Base-by-base conservation (phyloP, 2,888 invertebrate genomes). In the Lasiommata megera region DNA sequence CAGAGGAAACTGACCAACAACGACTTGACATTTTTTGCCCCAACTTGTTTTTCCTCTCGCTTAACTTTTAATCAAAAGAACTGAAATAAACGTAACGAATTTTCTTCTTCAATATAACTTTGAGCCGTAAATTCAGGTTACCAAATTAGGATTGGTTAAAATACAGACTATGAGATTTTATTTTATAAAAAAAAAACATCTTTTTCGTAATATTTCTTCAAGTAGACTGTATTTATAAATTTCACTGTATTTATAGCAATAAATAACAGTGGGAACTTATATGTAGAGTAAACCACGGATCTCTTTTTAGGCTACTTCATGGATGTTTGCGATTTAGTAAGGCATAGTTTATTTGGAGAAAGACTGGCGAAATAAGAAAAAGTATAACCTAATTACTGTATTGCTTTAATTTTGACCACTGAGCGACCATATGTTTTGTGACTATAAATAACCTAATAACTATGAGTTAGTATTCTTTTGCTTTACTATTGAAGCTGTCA, bases 1-100 rank as follows among this genome's bases (percentile, higher is more conserved):
- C 63, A 66, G 68, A 68, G 72, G 67, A 77, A 76, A 77, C 79
- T 82, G 81, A 81, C 83, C 82, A 74, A 74, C 82, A 74, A 75
- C 75, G 74, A 71, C 63, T 69, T 66, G 62, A 71, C 72, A 71
- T 76, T 68, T 72, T 68, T 61, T 62, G 55, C 54, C 52, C 54
- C 47, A 61, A 67, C 65, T 67, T 70, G 68, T 70, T 73, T 75
- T 74, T 74, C 70, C 36, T 63, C 58, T 55, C 52, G 52, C 52
- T 57, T 52, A 41, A 59, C 63, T 63, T 68, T 71, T 69, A 67
- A 67, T 63, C 65, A 65, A 67, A 67, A 64, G 63, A 61, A 62
- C 64, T 62, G 67, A 68, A 62, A 67, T 61, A 62, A 66, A 67
- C 54, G 64, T 64, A 58, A 47, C 43, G 62, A 58, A 60, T 56